Base-by-base conservation (phyloP, 2,888 invertebrate genomes). In the Odiellus spinosus region DNA sequence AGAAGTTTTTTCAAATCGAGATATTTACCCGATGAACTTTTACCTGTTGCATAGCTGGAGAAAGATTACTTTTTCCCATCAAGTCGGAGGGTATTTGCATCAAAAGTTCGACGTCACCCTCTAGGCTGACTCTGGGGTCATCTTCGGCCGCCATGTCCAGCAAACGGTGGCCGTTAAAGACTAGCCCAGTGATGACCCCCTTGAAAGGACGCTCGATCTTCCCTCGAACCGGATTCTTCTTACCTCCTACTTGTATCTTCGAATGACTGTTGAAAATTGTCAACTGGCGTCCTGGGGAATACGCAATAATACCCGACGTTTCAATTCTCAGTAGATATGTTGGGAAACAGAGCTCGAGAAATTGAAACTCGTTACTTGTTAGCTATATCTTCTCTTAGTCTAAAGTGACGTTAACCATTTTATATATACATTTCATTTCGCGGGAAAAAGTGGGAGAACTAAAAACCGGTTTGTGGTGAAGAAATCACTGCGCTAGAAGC, bases 201-300 rank as follows among this genome's bases (percentile, higher is more conserved):
- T 79, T 74, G 69, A 88, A 91, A 2, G 86, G 77, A 36, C 83
- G 73, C 59, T 80, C 80, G 42, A 84, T 76, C 53, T 75, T 67
- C 45, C 74, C 75, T 59, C 78, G 77, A 44, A 77, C 74, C 48
- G 71, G 68, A 52, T 78, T 79, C 69, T 78, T 79, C 62, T 79
- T 77, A 0, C 91, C 91, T 4, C 93, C 93, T 21, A 91, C 77
- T 57, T 84, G 82, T 38, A 93, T 78, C 40, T 78, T 79, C 1
- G 87, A 80, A 74, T 90, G 88, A 60, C 82, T 81, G 69, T 93
- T 91, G 73, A 93, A 91, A 32, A 87, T 82, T 45, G 77, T 78
- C 42, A 82, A 76, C 56, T 86, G 84, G 55, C 79, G 79, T 12
- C 84, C 86, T 84, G 67, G 3, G 66, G 67, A 47, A n/a, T n/a